Evolutionary conservation across 2,888 invertebrate genomes (phyloP).

Genomic region (Dendrolimus houi): DNA sequence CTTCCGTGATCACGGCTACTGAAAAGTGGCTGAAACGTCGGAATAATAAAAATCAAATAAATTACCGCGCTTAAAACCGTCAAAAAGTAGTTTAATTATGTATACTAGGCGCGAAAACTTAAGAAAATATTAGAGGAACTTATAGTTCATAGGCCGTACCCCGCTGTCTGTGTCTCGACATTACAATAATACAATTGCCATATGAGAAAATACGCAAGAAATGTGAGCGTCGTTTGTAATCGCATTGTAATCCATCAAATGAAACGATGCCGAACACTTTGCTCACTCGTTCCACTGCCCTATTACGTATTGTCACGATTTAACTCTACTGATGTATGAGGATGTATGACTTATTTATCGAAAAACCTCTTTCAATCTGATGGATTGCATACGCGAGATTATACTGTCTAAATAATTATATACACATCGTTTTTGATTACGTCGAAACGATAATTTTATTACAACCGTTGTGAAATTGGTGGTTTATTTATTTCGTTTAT

Average conservation of each 20-base stretch:
- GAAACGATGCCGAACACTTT: slow-evolving; percentile 46
- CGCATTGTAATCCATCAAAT: slow-evolving; percentile 67
- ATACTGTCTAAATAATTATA: not conserved
- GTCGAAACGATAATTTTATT: not conserved
- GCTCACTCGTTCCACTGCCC: slow-evolving; percentile 14
- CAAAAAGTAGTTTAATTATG: no score
- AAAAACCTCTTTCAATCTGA: slow-evolving; percentile 25
- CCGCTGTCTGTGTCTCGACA: not conserved
- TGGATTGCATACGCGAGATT: slow-evolving; percentile 16
- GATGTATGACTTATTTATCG: not conserved
- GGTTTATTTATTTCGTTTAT: not conserved
- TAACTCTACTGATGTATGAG: slow-evolving; percentile 46
- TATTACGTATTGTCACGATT: slow-evolving; percentile 61
- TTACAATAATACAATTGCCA: slow-evolving; percentile 51
- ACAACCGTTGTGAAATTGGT: not conserved
- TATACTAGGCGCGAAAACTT: no score
- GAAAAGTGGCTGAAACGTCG: no score
- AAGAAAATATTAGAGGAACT: no score
- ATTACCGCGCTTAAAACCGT: no score
- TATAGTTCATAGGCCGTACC: no score
- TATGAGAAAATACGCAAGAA: slow-evolving; percentile 67
- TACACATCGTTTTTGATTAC: not conserved
- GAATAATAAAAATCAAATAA: no score
- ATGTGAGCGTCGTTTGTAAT: slow-evolving; percentile 60
- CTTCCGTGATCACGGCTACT: no score